These are phyloP conservation scores for Desmophyllum pertusum DNA, from an alignment of 92 coral and sea anemone species.

Conservation along the genomic window DNA sequence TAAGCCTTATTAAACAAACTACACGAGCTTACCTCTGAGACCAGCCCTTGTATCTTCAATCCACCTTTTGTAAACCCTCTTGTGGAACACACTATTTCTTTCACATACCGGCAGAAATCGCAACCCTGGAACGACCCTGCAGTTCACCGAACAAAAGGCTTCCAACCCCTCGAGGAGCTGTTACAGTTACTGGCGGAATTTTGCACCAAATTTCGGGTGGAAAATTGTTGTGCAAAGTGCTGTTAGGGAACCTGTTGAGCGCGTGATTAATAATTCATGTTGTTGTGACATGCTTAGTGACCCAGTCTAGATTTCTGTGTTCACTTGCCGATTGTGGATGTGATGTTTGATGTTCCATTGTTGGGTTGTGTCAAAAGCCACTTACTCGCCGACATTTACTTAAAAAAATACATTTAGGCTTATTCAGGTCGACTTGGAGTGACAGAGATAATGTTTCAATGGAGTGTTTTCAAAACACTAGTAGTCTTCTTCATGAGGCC, in stretches of 20 bases:
- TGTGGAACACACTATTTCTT: slow-evolving; percentile 20
- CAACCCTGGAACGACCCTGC: slow-evolving; percentile 27
- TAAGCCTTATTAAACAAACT: neutral
- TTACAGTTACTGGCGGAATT: neutral
- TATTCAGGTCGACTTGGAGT: neutral
- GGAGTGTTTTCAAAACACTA: neutral
- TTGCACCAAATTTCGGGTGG: slow-evolving; percentile 36
- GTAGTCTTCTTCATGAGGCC: no score
- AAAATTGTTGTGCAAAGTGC: slow-evolving; percentile 19
- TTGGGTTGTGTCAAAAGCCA: neutral
- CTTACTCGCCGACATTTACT: neutral
- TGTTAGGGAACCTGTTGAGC: slow-evolving; percentile 34
- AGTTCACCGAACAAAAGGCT: neutral
- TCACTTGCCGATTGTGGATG: slow-evolving; percentile 45
- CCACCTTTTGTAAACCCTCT: neutral
- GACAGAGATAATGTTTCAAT: neutral
- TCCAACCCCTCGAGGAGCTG: neutral
- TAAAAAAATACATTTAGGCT: neutral
- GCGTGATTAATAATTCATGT: slow-evolving; percentile 28
- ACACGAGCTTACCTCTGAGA: slow-evolving; percentile 31
- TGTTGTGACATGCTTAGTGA: slow-evolving; percentile 43
- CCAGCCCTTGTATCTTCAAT: neutral
- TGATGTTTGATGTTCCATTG: slow-evolving; percentile 31
- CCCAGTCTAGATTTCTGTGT: slow-evolving; percentile 24
- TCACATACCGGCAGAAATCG: slow-evolving; percentile 35